Evolutionary conservation across 1,140 invertebrate species (phyloP), one percentile per base, ranked within the genome.

Genomic region (Lepidurus couesii): DNA sequence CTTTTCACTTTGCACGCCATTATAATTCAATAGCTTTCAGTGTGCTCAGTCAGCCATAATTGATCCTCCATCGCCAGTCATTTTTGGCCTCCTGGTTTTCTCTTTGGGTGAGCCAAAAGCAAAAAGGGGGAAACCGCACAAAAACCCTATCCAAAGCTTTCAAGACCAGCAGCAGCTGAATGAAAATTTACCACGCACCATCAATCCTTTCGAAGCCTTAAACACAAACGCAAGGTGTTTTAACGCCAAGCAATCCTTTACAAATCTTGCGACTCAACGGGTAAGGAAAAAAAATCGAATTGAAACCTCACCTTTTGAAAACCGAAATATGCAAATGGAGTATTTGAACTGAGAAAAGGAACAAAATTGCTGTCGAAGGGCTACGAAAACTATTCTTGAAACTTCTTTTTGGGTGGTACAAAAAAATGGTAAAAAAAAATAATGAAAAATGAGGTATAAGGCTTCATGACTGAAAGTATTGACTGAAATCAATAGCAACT

Each of bases 1-100:
- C 53, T 65, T 65, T 65, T 65, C 53, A 65, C 53, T 65, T 65
- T 21, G 13, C 53, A 65, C 53, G 53, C 53, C 53, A 65, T 65
- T 65, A 65, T 65, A 65, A 65, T 65, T 65, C 53, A 65, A 65
- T 65, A 65, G 53, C 53, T 65, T 65, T 65, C 53, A 65, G 53
- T 65, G 53, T 65, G 53, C 53, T 65, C 53, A 65, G 16, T 65
- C 53, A 65, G 53, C 53, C 53, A 65, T 65, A 65, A 65, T 65
- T 65, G 53, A 65, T 11, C 53, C 53, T 65, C 53, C 13, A 65
- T 65, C 53, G 53, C 53, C 53, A 65, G 53, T 65, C 53, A 65
- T n/a, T 65, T 65, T 8, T 7, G n/a, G 53, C n/a, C 53, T 21
- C 53, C 1, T 3, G 53, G n/a, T 65, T 65, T 47, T 65, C 53